Base-by-base conservation (phyloP, 2,797 vertebrate species). In the Arrhamphus sclerolepis region DNA sequence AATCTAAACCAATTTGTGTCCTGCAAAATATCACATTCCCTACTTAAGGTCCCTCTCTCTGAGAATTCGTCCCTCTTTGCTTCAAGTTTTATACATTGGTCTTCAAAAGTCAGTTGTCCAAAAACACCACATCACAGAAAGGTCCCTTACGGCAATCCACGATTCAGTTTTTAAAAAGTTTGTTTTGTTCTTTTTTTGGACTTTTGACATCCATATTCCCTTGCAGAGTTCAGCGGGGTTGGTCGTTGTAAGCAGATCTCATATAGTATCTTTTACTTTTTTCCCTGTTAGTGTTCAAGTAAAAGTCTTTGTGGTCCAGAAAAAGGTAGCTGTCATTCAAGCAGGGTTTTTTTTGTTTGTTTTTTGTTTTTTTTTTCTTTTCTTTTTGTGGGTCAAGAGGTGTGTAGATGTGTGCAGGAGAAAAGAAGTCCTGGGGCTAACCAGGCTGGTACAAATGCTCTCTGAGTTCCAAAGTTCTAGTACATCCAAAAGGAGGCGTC, bases 401-500 rank as follows among this genome's bases (percentile, higher is more conserved):
- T 82, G 77, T 84, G 73, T 83, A 77, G 80, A 75, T 82, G 81
- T 89, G 86, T 87, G 86, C 70, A 87, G 80, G 78, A 82, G 78
- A 79, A 83, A 78, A 80, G 66, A 76, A 68, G 79, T 87, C 87
- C 81, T 41, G 73, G 86, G 63, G 80, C 49, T 66, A 85, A 81
- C 85, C 84, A 83, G 81, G 81, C 77, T 79, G 78, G 78, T 87
- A 81, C 77, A 88, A 87, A 87, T 81, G 75, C 84, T 83, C 75
- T 86, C 80, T 80, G 80, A 83, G 79, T 93, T 95, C 93, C 85
- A 94, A 93, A 90, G 78, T 80, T 83, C 81, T 46, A 84, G 95
- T 94, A 95, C 93, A 93, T 96, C 94, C 95, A 94, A 92, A 82
- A 91, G 92, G 92, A 87, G 81, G 57, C 75, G 75, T 84, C 82